Evolutionary conservation across 2,113 vertebrate genomes (phyloP).

Genomic region (Alaudala cheleensis): DNA sequence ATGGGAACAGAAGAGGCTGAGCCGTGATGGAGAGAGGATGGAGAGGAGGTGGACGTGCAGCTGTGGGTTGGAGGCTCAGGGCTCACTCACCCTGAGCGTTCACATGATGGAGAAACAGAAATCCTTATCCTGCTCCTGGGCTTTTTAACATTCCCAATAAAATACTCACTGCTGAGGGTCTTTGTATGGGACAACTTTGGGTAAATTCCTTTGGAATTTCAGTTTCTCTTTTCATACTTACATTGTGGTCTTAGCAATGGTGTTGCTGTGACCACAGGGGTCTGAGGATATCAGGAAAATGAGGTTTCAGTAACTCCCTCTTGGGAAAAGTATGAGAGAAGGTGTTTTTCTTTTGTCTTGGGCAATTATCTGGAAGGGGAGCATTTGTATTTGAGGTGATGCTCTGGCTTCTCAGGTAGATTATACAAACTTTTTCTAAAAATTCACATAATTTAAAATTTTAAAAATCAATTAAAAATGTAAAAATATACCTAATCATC

Average conservation of each 20-base stretch:
- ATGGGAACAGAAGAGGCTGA: not conserved
- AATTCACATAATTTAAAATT: slow-evolving; percentile 1
- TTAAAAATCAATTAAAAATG: slow-evolving; percentile 40
- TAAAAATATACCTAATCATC: slow-evolving; percentile 27
- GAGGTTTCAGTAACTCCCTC: not conserved
- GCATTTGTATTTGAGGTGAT: not conserved
- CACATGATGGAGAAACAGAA: not conserved
- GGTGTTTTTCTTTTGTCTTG: not conserved
- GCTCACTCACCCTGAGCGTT: rapidly evolving
- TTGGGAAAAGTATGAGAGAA: not conserved
- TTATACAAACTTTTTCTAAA: slow-evolving; percentile 35
- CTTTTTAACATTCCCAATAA: not conserved
- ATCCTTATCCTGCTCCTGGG: not conserved
- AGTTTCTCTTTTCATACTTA: not conserved
- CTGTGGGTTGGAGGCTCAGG: not conserved
- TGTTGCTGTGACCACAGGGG: not conserved
- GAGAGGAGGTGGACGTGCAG: rapidly evolving
- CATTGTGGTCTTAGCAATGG: not conserved
- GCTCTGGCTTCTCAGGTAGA: not conserved
- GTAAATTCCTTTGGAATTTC: not conserved
- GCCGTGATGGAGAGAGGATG: not conserved
- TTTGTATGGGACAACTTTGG: not conserved
- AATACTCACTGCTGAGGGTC: not conserved
- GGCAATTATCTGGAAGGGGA: not conserved
- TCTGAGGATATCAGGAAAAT: not conserved